Conservation (phyloP, 2,113 vertebrate species). For the Deroptyus accipitrinus region DNA sequence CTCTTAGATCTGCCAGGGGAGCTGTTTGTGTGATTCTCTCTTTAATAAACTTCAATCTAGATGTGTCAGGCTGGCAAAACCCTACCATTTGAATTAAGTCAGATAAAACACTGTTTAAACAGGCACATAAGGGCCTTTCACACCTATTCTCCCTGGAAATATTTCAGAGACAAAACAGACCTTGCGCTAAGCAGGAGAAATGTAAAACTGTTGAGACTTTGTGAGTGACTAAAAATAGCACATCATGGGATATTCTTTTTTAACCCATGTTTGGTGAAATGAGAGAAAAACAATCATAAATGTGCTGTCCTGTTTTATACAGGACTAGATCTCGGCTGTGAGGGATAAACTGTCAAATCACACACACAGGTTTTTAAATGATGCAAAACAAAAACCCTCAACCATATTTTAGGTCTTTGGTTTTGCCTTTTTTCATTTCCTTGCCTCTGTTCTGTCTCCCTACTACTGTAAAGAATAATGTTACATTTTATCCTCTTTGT, state of each 20-base stretch:
- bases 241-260: background rate
- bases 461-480: background rate
- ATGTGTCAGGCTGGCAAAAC: background rate
- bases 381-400: background rate
- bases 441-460: background rate
- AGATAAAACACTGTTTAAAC: slow-evolving; percentile 12
- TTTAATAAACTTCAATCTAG: background rate
- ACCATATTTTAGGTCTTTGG: background rate
- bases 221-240: slow-evolving; percentile 5
- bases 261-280: background rate
- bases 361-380: background rate
- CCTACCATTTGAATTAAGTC: background rate
- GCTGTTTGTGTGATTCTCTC: background rate
- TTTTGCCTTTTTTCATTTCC: background rate
- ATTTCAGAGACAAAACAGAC: background rate
- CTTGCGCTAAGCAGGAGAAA: background rate
- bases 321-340: background rate
- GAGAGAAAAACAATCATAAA: background rate
- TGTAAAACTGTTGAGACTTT: background rate
- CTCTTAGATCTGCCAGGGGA: background rate
- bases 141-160: slow-evolving; percentile 11
- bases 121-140: background rate
- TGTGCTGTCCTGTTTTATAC: background rate
- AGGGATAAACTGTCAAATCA: background rate
- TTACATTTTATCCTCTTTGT: background rate